Evolutionary conservation across 2,797 vertebrate species (phyloP).

Genomic region (Oceanodroma leucorhoa): DNA sequence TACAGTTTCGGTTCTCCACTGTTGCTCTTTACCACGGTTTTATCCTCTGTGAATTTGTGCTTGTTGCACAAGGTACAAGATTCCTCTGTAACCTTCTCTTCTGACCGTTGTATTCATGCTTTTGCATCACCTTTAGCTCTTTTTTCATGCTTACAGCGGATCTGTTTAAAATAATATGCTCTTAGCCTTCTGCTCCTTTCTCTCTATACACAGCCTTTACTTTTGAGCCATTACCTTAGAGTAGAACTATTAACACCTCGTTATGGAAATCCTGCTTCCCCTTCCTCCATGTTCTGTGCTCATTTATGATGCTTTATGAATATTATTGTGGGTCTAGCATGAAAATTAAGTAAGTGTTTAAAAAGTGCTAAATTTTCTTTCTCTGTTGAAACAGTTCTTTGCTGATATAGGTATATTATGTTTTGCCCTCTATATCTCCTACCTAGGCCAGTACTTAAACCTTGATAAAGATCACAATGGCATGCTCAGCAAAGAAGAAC

Average conservation of each 20-base stretch:
- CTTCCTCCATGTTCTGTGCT: not conserved
- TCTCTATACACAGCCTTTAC: not conserved
- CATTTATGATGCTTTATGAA: not conserved
- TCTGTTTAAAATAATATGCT: not conserved
- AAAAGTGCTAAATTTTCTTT: not conserved
- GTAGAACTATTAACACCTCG: not conserved
- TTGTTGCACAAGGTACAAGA: not conserved
- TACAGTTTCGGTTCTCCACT: rapidly evolving
- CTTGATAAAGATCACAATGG: constrained; percentile 98
- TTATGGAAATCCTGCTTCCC: not conserved
- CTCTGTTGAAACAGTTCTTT: not conserved
- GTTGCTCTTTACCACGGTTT: not conserved
- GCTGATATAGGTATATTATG: not conserved
- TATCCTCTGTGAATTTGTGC: not conserved
- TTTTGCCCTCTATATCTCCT: not conserved
- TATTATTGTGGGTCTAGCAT: not conserved
- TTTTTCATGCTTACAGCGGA: not conserved
- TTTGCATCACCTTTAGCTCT: not conserved
- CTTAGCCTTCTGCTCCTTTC: not conserved
- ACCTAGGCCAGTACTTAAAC: constrained; percentile 93
- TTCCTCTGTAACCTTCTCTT: not conserved
- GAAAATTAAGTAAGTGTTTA: not conserved
- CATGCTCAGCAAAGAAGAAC: constrained; percentile 98
- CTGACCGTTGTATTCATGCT: not conserved
- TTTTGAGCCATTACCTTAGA: not conserved